phyloP scores from a whole-genome alignment of 2,113 vertebrate genomes.

The Erythrocercus mccallii region DNA sequence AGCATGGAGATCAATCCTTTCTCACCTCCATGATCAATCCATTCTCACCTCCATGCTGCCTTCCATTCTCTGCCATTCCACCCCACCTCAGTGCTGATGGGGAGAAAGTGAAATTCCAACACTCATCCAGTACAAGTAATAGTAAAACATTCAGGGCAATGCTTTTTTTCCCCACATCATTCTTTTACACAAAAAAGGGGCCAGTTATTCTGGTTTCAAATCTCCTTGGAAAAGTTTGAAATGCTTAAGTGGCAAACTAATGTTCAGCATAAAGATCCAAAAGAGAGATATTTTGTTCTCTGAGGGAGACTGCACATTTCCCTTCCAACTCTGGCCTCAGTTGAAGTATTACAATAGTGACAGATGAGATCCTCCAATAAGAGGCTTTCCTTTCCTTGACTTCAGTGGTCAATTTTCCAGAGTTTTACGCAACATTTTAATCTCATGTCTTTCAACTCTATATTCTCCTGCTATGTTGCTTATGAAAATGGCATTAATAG shows the following conservation, averaged over 20 bases:
- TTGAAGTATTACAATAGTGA: constrained; percentile 50
- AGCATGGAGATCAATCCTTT: neutral
- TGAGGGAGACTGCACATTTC: constrained; percentile 2
- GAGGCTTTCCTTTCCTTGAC: constrained; percentile 60
- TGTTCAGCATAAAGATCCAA: constrained; percentile 8
- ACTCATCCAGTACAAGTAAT: neutral
- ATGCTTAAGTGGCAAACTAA: constrained; percentile 41
- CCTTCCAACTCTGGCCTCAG: constrained; percentile 18
- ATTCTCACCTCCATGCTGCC: neutral
- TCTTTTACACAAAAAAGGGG: neutral
- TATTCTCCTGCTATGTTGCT: constrained; percentile 30
- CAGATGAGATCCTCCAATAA: constrained; percentile 61
- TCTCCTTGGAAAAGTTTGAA: constrained; percentile 11
- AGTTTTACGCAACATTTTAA: constrained; percentile 52
- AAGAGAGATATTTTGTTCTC: neutral
- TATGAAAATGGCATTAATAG: constrained; percentile 58
- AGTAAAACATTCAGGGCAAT: neutral
- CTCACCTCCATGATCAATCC: neutral
- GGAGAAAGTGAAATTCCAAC: neutral
- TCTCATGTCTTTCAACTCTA: constrained; percentile 38
- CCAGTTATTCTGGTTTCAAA: neutral
- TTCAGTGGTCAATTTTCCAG: constrained; percentile 28
- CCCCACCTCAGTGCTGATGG: accelerated
- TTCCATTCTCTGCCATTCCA: neutral
- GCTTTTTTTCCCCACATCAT: neutral